Percentiles rank a stretch among this genome's conserved stretches.
Evolutionary conservation across 2,888 invertebrate genomes (phyloP).

Genomic region (Nezara viridula): DNA sequence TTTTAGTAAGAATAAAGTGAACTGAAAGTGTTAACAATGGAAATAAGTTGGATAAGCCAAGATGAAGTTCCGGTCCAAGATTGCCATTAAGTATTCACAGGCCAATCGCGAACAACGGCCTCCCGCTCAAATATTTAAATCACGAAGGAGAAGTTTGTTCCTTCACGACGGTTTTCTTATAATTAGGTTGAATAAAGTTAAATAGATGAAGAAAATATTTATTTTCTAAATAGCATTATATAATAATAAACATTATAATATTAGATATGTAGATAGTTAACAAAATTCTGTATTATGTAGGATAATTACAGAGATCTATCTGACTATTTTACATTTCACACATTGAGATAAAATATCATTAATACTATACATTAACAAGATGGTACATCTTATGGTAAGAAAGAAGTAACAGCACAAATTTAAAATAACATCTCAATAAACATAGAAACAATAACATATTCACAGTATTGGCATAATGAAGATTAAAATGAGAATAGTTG

Average conservation of each 20-base stretch:
- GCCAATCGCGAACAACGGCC: slow-evolving; percentile 30
- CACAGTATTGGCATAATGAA: no score
- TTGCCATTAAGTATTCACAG: background rate
- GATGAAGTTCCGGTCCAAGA: slow-evolving; percentile 3
- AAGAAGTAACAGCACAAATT: no score
- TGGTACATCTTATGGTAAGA: no score
- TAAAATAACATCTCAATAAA: no score
- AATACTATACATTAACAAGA: no score
- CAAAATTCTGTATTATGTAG: no score
- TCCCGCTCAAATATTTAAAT: slow-evolving; percentile 1
- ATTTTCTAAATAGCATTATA: background rate
- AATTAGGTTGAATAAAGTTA: background rate
- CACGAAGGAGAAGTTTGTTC: slow-evolving; percentile 8
- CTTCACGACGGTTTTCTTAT: background rate
- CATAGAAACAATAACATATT: no score
- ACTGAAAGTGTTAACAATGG: background rate
- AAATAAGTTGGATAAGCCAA: background rate
- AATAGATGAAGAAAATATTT: background rate
- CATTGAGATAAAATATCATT: no score
- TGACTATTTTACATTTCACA: no score
- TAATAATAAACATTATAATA: background rate
- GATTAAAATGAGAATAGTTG: no score
- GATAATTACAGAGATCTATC: no score
- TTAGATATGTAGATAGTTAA: no score
- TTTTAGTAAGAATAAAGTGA: background rate